These are phyloP conservation scores for Apoderus coryli DNA, from an alignment of 2,888 invertebrate genomes.

Conservation along the genomic window DNA sequence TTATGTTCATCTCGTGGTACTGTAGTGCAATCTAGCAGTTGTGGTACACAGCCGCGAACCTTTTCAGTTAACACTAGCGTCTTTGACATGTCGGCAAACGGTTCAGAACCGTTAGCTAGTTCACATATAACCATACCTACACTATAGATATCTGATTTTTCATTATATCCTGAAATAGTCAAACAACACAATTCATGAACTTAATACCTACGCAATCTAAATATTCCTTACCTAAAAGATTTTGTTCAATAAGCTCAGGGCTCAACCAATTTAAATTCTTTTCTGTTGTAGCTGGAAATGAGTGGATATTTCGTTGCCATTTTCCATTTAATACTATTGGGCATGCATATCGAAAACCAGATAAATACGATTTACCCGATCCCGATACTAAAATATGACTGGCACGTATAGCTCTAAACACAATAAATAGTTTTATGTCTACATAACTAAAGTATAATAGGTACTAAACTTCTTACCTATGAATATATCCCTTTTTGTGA, in stretches of 20 bases:
- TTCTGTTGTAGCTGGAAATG: slow-evolving; percentile 55
- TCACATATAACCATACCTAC: slow-evolving; percentile 79
- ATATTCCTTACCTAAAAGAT: slow-evolving; percentile 25
- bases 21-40: slow-evolving; percentile 58
- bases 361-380: slow-evolving; percentile 54
- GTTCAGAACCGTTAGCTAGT: slow-evolving; percentile 77
- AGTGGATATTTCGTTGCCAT: slow-evolving; percentile 53
- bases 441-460: slow-evolving; percentile 6
- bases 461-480: slow-evolving; percentile 49
- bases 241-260: slow-evolving; percentile 78
- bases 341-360: slow-evolving; percentile 68
- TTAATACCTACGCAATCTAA: no score
- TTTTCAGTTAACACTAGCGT: slow-evolving; percentile 88
- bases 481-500: slow-evolving; percentile 71
- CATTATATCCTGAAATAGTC: slow-evolving; percentile 54
- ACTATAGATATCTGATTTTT: slow-evolving; percentile 84
- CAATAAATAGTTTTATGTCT: slow-evolving; percentile 3
- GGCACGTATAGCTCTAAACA: slow-evolving; percentile 60
- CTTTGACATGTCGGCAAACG: slow-evolving; percentile 71
- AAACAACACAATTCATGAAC: no score
- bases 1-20: slow-evolving; percentile 37
- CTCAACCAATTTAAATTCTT: slow-evolving; percentile 80
- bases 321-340: slow-evolving; percentile 57
- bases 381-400: slow-evolving; percentile 71
- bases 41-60: slow-evolving; percentile 62